Evolutionary conservation across 2,113 vertebrate genomes (phyloP), one percentile per base, ranked within the genome.

Genomic region (Brevimyrus niger): DNA sequence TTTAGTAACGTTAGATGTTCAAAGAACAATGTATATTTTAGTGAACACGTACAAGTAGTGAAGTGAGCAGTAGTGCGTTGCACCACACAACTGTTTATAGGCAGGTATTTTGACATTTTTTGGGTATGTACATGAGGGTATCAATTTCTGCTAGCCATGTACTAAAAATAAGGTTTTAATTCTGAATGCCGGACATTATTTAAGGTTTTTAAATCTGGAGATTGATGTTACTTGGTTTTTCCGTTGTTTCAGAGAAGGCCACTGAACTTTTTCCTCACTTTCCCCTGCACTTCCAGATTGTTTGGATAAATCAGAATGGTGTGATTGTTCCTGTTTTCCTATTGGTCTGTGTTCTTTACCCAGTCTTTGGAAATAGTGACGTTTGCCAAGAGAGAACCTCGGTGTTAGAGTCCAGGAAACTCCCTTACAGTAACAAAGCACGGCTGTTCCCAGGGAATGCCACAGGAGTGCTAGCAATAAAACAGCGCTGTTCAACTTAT

Each of bases 381-480:
- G 94, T 93, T 92, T 94, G 94, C 93, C 90, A 90, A 93, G 91
- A 84, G 91, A 88, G 90, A 87, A 69, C 90, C 65, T 89, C 89
- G 76, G 83, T 87, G 90, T 91, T 91, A 55, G 69, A 50, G 89
- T 92, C 92, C 91, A 93, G 94, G 94, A 94, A 95, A 94, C 95
- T 95, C 95, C 95, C 94, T 94, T 92, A 94, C 91, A 94, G 94
- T 93, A 96, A 96, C 95, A 95, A 96, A 95, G 95, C 95, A 96
- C 96, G 95, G 95, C 95, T 38, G 91, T 92, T 93, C 95, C 95
- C 95, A 96, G 93, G 94, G 93, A 94, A 89, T 90, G 89, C 76
- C 88, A 50, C 53, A 89, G 86, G 84, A 93, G 92, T 91, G 91
- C 35, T 47, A 48, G 88, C 51, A 61, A 85, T 83, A 27, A 89